Base-by-base conservation (phyloP, 1,140 invertebrate species). In the Protaetia brevitarsis region DNA sequence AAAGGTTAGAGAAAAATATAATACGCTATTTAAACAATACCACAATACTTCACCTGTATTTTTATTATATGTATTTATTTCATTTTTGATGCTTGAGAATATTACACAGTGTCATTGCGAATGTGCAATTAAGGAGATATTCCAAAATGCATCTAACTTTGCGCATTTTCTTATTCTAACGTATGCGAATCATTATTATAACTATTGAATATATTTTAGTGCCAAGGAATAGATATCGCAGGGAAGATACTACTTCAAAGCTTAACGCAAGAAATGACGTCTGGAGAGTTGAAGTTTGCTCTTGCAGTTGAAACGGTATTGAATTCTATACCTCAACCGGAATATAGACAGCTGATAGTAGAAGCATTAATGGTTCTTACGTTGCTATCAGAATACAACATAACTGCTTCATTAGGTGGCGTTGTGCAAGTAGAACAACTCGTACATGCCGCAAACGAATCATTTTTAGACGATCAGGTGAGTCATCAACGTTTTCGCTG, bases 401-500 rank as follows among this genome's bases (percentile, higher is more conserved):
- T 90, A n/a, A 86, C 88, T 10, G 76, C 85, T 36, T 83, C 85
- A 71, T 76, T 95, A n/a, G 90, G 91, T 56, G 90, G 87, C 29
- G 83, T 90, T n/a, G 92, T 99, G 34, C 88, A 90, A 61, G 91
- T 99, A 0, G 96, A 99, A 79, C 88, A 92, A 74, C 79, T 99
- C 56, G 95, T 99, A 2, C 92, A 96, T 65, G 91, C 90, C 73
- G 97, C 96, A 2, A 98, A 99, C 82, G 85, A 90, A 68, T 87
- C 99, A 73, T 99, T 99, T 80, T 82, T 99, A 13, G 88, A 95
- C 76, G 96, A 99, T 84, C 97, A 99, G 86, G 95, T 94, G n/a
- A n/a, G n/a, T n/a, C n/a, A n/a, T n/a, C n/a, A n/a, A n/a, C n/a
- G n/a, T n/a, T n/a, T n/a, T n/a, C n/a, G n/a, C n/a, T n/a, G n/a